phyloP scores from a whole-genome alignment of 2,113 vertebrate species.

The Daboia siamensis region DNA sequence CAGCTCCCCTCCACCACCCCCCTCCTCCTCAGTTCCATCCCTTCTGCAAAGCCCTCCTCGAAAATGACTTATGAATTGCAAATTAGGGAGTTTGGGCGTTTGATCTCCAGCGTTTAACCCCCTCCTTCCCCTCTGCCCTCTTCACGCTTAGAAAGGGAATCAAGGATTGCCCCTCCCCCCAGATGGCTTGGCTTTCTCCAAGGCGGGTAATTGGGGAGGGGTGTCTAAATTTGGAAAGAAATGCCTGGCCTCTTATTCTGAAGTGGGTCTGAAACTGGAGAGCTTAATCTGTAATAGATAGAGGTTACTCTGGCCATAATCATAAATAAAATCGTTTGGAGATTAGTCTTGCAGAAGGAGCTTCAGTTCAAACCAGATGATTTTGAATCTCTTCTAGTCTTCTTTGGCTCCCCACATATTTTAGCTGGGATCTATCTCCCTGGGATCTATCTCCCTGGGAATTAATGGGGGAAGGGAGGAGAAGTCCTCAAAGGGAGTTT shows the following conservation, averaged over 20 bases:
- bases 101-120: background rate
- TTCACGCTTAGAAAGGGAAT: background rate
- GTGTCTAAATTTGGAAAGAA: background rate
- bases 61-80: background rate
- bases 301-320: background rate
- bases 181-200: background rate
- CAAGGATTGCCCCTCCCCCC: background rate
- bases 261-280: background rate
- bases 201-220: background rate
- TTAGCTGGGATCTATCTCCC: background rate
- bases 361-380: background rate
- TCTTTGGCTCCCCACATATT: background rate
- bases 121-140: background rate
- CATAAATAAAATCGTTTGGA: background rate
- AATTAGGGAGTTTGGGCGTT: background rate
- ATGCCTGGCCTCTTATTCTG: background rate
- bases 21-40: slow-evolving; percentile 20
- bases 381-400: background rate
- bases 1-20: slow-evolving; percentile 35
- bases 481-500: background rate
- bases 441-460: background rate
- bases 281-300: background rate
- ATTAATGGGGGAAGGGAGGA: background rate
- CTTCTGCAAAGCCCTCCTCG: slow-evolving; percentile 42
- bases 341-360: background rate